Percentiles rank a stretch among this genome's conserved stretches.
Evolutionary conservation across 2,888 invertebrate species (phyloP).

Genomic region (Synanthedon vespiformis): DNA sequence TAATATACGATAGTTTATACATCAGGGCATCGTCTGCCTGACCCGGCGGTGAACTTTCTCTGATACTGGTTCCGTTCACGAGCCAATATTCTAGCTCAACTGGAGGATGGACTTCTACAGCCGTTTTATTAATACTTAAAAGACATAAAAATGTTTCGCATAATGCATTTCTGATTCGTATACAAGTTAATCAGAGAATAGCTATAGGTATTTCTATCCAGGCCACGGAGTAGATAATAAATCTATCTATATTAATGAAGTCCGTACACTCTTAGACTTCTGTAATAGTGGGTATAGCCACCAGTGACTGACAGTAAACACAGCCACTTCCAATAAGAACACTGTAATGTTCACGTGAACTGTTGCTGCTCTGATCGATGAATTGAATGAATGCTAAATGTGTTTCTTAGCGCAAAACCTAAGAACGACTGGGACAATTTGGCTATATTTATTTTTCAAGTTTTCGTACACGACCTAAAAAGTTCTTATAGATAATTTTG

Average conservation of each 20-base stretch:
- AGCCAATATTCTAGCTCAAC: constrained; percentile 1
- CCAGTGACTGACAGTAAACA: too few species aligned
- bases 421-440: background rate
- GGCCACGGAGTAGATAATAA: too few species aligned
- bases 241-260: too few species aligned
- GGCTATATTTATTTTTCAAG: background rate
- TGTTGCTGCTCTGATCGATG: background rate
- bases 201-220: too few species aligned
- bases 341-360: too few species aligned
- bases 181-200: too few species aligned
- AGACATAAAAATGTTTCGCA: too few species aligned
- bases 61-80: constrained; percentile 21
- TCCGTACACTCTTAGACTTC: too few species aligned
- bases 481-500: background rate
- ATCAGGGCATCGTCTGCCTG: constrained; percentile 19
- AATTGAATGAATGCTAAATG: background rate
- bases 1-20: constrained; percentile 20
- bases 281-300: too few species aligned
- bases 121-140: background rate
- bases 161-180: too few species aligned
- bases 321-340: too few species aligned
- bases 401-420: background rate
- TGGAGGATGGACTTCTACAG: background rate
- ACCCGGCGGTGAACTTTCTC: constrained; percentile 42
- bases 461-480: background rate